Conservation (phyloP, 2,888 invertebrate species). For the Drosophila longiperda region DNA sequence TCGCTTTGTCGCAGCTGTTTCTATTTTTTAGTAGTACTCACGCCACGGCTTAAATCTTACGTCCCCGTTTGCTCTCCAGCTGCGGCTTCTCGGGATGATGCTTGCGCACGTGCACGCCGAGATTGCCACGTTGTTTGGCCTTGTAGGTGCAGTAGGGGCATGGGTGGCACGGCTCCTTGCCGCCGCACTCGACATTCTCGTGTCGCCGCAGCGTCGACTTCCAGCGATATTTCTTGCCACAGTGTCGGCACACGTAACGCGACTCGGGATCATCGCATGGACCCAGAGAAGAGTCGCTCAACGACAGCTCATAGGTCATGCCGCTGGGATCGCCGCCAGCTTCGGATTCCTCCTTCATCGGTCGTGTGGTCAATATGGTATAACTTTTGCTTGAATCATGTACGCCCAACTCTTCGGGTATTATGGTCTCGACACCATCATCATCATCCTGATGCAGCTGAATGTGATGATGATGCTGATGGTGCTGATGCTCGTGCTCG, state of each 20-base stretch:
- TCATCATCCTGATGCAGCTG: constrained; percentile 65
- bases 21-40: constrained; percentile 44
- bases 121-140: constrained; percentile 92
- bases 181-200: constrained; percentile 93
- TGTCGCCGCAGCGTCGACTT: constrained; percentile 93
- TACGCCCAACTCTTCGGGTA: constrained; percentile 76
- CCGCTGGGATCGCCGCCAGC: constrained; percentile 74
- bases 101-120: constrained; percentile 92
- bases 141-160: constrained; percentile 92
- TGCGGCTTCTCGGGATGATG: constrained; percentile 87
- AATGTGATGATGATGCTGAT: constrained; percentile 77
- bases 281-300: constrained; percentile 84
- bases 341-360: constrained; percentile 83
- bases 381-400: constrained; percentile 84
- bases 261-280: constrained; percentile 86
- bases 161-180: constrained; percentile 92
- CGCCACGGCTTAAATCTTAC: constrained; percentile 77
- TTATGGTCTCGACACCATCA: constrained; percentile 78
- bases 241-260: constrained; percentile 91
- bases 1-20: constrained; percentile 30
- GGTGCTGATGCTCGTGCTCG: constrained; percentile 70
- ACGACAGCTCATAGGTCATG: constrained; percentile 83
- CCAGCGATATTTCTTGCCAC: constrained; percentile 94
- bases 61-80: constrained; percentile 84
- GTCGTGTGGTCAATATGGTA: constrained; percentile 84